A percentile compares a stretch with the other conserved stretches of the same genome.
phyloP scores from a whole-genome alignment of 2,113 vertebrate species.

The Mesitornis unicolor region DNA sequence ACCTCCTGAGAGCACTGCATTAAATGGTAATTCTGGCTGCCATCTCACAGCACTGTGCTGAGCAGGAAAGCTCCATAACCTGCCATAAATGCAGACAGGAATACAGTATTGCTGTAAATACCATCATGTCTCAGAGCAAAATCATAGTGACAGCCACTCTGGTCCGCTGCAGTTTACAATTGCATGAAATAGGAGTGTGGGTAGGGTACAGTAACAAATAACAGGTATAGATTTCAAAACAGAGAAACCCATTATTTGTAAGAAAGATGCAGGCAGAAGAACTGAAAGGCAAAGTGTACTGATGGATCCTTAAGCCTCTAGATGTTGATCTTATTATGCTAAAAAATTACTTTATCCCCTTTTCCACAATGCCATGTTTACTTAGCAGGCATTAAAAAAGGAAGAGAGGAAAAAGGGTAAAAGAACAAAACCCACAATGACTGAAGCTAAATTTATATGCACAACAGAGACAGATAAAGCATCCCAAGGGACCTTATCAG shows the following conservation, averaged over 20 bases:
- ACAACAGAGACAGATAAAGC: constrained; percentile 57
- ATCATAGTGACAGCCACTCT: constrained; percentile 42
- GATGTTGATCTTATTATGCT: not conserved
- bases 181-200: not conserved
- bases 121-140: constrained; percentile 28
- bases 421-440: constrained; percentile 52
- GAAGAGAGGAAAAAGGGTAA: constrained; percentile 38
- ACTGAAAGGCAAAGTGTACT: not conserved
- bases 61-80: not conserved
- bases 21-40: constrained; percentile 15
- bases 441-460: constrained; percentile 40
- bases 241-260: constrained; percentile 13
- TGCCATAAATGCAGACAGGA: not conserved
- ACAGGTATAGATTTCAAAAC: constrained; percentile 40
- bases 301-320: constrained; percentile 15
- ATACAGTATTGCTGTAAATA: constrained; percentile 30
- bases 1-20: not conserved
- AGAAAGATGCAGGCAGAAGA: not conserved
- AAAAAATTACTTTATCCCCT: constrained; percentile 47
- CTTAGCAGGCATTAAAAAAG: constrained; percentile 42
- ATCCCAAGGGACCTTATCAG: constrained; percentile 60
- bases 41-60: not conserved
- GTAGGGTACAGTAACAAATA: constrained; percentile 23
- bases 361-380: constrained; percentile 49
- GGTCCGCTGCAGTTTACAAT: constrained; percentile 13